Base-by-base conservation (phyloP, 2,113 vertebrate genomes). In the Rana temporaria region DNA sequence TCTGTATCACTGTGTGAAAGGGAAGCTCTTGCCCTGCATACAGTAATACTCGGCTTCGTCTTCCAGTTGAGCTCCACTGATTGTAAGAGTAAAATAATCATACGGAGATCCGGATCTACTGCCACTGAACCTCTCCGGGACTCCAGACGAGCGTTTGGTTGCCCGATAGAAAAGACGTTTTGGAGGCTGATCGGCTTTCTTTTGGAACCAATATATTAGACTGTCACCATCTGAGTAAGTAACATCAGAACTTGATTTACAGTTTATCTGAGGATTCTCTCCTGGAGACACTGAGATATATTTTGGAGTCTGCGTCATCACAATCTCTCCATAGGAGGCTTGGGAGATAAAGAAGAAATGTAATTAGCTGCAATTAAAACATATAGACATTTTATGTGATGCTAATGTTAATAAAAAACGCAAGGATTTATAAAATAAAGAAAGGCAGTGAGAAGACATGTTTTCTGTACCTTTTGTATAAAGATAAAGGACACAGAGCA, bases 251-350 rank as follows among this genome's bases (percentile, higher is more conserved):
- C 79, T 30, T 17, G 66, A 9, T 68, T 68, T 68, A 68, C 32
- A 68, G 11, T 24, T 2, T 24, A 66, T 32, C 1, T 84, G 62
- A 14, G 76, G 19, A 22, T 69, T 82, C 76, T 52, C 24, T 22
- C 22, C 85, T 1, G 0, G 68, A 30, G 24, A 19, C 32, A 38
- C 57, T 0, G 15, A 16, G 59, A 84, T 16, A 24, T 12, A 66
- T 60, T 76, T 77, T 70, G 84, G 81, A 24, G 16, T 7, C 85
- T 86, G 84, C 56, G 81, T 70, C 84, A 87, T 8, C 9, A 32
- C 0, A 0, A 73, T 59, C 4, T 72, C 0, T 12, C 66, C 78
- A 3, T 19, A 19, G 30, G 48, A 84, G 22, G n/a, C 86, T 85
- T 42, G 3, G 64, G 22, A 64, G 3, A 14, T 1, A 15, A 14